Evolutionary conservation across 2,797 vertebrate genomes (phyloP), one percentile per base, ranked within the genome.

Genomic region (Rallus crepitans): DNA sequence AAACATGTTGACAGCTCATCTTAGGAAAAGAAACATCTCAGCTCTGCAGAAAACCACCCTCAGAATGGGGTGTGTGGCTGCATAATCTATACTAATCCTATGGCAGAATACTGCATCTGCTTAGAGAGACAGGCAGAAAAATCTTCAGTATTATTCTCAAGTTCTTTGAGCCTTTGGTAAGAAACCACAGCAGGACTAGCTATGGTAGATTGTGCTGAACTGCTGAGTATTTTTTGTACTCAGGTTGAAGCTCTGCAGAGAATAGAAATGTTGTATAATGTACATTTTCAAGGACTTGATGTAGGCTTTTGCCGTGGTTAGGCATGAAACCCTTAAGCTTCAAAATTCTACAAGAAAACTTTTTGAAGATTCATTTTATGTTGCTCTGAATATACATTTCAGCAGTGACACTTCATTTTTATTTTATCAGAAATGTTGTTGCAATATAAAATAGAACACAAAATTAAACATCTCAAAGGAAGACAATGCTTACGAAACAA

Each of bases 1-100:
- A 94, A 88, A 84, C 18, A 93, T 25, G 65, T 48, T 92, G 93
- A 79, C 81, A 92, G 65, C 69, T 94, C 70, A 65, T 94, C 61
- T 87, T 82, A 56, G 83, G 65, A 77, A 93, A 87, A 93, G 77
- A 87, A 93, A 73, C 64, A 83, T 82, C 83, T 93, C 69, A 56
- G 64, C 72, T 93, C 69, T 91, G 59, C 61, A 60, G 69, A 95
- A 83, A 94, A 90, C 52, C 73, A 92, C 70, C 73, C 71, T 84
- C 78, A 90, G 73, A 63, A 72, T 40, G 31, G 25, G 25, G 28
- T 80, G 48, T 86, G 75, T 77, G 81, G 48, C 75, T 90, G 77
- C 88, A 87, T 82, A 73, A 92, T 73, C 87, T 82, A 3, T 19
- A 77, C 39, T 65, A 82, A 84, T 90, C 40, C 39, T 76, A 37